phyloP scores from a whole-genome alignment of 2,113 vertebrate species.

The Pantherophis guttatus region DNA sequence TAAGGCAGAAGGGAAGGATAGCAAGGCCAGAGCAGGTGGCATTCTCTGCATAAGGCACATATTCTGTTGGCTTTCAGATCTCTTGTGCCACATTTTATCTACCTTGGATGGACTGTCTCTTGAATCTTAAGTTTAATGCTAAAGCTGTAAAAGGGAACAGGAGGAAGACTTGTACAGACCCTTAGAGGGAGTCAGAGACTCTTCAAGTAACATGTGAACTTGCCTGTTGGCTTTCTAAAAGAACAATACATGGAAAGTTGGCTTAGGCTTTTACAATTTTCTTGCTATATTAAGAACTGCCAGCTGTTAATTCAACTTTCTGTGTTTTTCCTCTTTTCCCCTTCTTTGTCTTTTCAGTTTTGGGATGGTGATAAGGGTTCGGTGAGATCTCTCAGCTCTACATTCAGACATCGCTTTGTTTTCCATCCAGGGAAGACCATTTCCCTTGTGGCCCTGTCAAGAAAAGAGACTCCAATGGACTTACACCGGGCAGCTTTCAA shows the following conservation, averaged over 20 bases:
- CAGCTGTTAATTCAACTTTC: conserved; percentile 41
- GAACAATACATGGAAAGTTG: conserved; percentile 61
- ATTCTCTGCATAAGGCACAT: neutral
- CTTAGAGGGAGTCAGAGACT: conserved; percentile 70
- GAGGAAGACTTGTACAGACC: conserved; percentile 16
- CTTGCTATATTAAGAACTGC: conserved; percentile 52
- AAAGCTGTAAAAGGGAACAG: neutral
- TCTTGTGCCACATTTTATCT: conserved; percentile 16
- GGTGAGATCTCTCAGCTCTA: conserved; percentile 66
- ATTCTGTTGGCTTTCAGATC: neutral
- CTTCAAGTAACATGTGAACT: conserved; percentile 69
- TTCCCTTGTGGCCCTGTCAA: conserved; percentile 66
- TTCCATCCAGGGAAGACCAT: conserved; percentile 71
- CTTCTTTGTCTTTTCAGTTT: conserved; percentile 65
- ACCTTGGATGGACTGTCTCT: conserved; percentile 14
- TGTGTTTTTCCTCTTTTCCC: conserved; percentile 48
- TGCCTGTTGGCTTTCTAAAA: conserved; percentile 74
- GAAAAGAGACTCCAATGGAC: conserved; percentile 87
- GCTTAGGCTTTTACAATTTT: conserved; percentile 61
- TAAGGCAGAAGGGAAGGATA: neutral
- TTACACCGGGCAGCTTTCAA: conserved; percentile 99
- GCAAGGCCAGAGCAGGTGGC: neutral
- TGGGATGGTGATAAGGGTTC: conserved; percentile 66
- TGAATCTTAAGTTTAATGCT: neutral
- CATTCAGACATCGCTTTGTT: conserved; percentile 60